Percentiles rank a stretch among this genome's conserved stretches.
phyloP scores from a whole-genome alignment of 2,888 invertebrate genomes.

The Lycia hirtaria region DNA sequence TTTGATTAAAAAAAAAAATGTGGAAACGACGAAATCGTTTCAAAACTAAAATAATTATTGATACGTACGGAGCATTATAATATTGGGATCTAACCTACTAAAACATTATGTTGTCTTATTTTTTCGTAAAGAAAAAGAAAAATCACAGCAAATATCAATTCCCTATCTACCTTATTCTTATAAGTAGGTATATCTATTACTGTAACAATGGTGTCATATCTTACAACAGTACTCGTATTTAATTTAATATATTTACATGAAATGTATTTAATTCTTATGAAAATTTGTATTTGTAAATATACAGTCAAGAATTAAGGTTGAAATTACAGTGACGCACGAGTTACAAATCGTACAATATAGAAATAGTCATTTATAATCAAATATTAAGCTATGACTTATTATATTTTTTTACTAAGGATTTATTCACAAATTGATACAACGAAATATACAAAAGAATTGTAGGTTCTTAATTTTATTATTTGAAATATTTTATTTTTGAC shows the following conservation, averaged over 20 bases:
- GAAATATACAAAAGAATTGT: too few relatives aligned
- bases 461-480: too few relatives aligned
- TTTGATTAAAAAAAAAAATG: too few relatives aligned
- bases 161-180: constrained; percentile 62
- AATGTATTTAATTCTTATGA: constrained; percentile 21
- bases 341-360: background rate
- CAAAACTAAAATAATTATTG: background rate
- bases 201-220: constrained; percentile 56
- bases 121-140: constrained; percentile 40
- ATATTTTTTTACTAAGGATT: too few relatives aligned
- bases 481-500: too few relatives aligned
- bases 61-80: background rate
- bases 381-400: background rate
- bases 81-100: background rate
- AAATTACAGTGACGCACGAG: background rate
- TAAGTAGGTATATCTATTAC: constrained; percentile 49
- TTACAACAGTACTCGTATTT: constrained; percentile 46
- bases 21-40: background rate
- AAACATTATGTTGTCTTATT: background rate
- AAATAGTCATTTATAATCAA: background rate
- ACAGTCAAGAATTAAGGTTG: background rate
- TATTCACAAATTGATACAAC: too few relatives aligned
- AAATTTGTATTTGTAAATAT: constrained; percentile 15
- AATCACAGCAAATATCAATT: constrained; percentile 74
- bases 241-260: constrained; percentile 22